Evolutionary conservation across 2,797 vertebrate genomes (phyloP).

Genomic region (Orestias chungarensis): DNA sequence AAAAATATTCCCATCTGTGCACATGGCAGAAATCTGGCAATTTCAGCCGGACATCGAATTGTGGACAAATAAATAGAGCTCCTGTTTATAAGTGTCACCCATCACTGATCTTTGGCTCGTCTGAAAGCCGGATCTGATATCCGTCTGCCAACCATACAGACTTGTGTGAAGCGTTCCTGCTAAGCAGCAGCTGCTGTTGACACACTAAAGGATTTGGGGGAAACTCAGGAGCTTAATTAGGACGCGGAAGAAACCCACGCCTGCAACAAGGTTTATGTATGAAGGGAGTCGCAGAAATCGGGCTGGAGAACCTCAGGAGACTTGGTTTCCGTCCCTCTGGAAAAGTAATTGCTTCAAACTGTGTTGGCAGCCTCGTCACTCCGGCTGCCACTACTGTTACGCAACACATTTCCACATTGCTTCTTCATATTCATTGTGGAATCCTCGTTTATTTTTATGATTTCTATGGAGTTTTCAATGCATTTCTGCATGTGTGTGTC

Average conservation of each 20-base stretch:
- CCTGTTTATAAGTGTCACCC: neutral
- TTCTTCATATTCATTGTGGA: neutral
- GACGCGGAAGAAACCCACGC: constrained; percentile 13
- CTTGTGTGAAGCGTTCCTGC: constrained; percentile 14
- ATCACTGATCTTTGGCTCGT: neutral
- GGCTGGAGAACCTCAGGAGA: constrained; percentile 10
- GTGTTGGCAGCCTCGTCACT: constrained; percentile 6
- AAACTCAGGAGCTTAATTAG: constrained; percentile 64
- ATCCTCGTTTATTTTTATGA: neutral
- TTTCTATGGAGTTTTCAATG: neutral
- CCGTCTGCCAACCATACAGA: constrained; percentile 17
- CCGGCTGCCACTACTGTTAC: neutral
- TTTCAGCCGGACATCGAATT: neutral
- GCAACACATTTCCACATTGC: constrained; percentile 1
- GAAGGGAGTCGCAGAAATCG: constrained; percentile 11
- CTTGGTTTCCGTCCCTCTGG: constrained; percentile 32
- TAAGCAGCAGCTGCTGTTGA: constrained; percentile 46
- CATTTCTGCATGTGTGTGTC: constrained; percentile 1
- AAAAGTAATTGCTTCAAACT: constrained; percentile 32
- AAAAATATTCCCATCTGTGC: neutral
- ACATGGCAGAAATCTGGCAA: neutral
- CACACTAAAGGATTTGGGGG: constrained; percentile 29
- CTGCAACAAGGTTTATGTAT: constrained; percentile 37
- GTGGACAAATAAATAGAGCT: neutral
- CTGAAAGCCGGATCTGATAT: constrained; percentile 6